Base-by-base conservation (phyloP, 2,797 vertebrate genomes). In the Benthosema pterotum region DNA sequence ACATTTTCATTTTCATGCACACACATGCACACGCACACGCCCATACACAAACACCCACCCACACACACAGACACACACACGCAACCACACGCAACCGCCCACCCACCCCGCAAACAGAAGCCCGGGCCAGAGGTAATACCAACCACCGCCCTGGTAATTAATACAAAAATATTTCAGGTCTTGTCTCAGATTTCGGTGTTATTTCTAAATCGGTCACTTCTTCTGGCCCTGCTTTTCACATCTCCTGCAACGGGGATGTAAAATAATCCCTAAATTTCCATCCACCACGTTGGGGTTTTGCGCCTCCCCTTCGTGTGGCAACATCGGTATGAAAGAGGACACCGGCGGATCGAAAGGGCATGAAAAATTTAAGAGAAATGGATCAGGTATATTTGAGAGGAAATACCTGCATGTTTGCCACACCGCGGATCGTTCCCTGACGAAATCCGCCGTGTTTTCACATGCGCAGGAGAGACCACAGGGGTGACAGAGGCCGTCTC, bases 101-200 rank as follows among this genome's bases (percentile, higher is more conserved):
- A 75, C 78, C 83, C 70, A 15, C 13, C 25, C 18, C 32, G 3
- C 32, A 38, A 38, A 75, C 60, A 70, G 74, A 71, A 87, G 79
- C 74, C 52, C n/a, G n/a, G 71, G 71, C 55, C 61, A 77, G 74
- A 74, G 50, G 83, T 83, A 90, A 90, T 71, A 66, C 75, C 80
- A 83, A 83, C 86, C 71, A 81, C 71, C 69, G 76, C 43, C 57
- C 42, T 77, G 83, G 87, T 85, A 91, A 94, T 93, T 90, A 93
- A 94, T 93, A 91, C 89, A 84, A 74, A 94, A 93, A 93, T 89
- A 93, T 91, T 91, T 93, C 87, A 90, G 80, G 80, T 77, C 87
- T 90, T 84, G 86, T 91, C 91, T 93, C 91, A 84, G 72, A 91
- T 92, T 91, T 94, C 90, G 85, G 72, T 82, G 78, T 88, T 93